A percentile compares a stretch with the other conserved stretches of the same genome.
These are phyloP conservation scores for Oreocharis arfaki DNA, from an alignment of 2,113 vertebrate genomes.

Conservation along the genomic window DNA sequence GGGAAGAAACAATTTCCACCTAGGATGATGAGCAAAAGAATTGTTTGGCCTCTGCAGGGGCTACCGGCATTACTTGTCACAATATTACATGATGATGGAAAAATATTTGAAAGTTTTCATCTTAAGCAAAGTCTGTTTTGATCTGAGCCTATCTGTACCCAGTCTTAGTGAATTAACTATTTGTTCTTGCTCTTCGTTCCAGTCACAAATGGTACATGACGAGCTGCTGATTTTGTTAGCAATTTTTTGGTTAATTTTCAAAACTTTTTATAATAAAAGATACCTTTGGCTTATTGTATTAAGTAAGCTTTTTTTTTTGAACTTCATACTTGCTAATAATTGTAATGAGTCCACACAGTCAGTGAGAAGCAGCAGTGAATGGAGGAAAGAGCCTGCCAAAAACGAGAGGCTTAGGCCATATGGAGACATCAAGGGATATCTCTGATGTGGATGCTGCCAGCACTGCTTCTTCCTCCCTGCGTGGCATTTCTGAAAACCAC, in stretches of 20 bases:
- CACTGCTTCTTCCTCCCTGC: neutral
- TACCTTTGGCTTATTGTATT: neutral
- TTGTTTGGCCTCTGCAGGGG: neutral
- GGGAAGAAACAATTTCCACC: neutral
- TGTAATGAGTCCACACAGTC: neutral
- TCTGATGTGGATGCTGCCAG: neutral
- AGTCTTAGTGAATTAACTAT: neutral
- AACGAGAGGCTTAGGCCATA: neutral
- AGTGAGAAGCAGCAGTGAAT: neutral
- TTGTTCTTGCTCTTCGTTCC: neutral
- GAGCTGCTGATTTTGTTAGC: neutral
- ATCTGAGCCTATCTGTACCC: neutral
- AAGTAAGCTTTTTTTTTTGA: neutral
- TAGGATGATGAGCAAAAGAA: neutral
- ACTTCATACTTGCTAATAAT: neutral
- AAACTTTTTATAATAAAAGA: neutral
- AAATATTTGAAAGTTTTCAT: neutral
- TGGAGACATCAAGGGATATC: neutral
- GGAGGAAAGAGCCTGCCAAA: neutral
- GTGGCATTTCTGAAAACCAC: neutral
- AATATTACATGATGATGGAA: neutral
- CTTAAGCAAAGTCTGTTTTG: neutral
- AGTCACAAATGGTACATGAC: fast-evolving
- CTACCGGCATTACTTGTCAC: neutral
- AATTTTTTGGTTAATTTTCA: neutral